Evolutionary conservation across 1,140 invertebrate species (phyloP), one percentile per base, ranked within the genome.

Genomic region (Ganaspis sp.): DNA sequence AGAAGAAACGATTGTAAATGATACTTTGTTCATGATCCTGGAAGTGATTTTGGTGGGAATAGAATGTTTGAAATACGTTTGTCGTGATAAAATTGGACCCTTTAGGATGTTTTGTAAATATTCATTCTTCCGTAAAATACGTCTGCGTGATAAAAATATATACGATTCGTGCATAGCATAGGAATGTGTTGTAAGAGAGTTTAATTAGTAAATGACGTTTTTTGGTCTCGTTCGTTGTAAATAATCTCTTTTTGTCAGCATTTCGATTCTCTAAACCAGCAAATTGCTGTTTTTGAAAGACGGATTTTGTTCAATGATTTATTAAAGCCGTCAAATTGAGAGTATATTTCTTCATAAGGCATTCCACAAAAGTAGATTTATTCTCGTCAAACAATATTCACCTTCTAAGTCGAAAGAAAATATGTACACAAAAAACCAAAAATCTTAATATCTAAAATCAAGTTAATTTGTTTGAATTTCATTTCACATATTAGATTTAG

Each of bases 181-280:
- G 58, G 26, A 64, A n/a, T 64, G 58, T 29, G 23, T 64, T 64
- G 3, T 15, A 64, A 64, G 15, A 64, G 26, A 64, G 26, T 64
- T 29, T 23, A 29, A 64, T 29, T 15, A 26, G 26, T 64, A 64
- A 64, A 64, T 49, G 45, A 64, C n/a, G 29, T 5, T n/a, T 15
- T 64, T 64, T 64, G 58, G 58, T 64, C 58, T 64, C 15, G 11
- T 64, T 64, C 58, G 58, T 64, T 64, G 11, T 64, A 64, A n/a
- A n/a, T n/a, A 29, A 64, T 64, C 15, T 12, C n/a, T 34, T n/a
- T 64, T 64, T 29, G n/a, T n/a, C 5, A 15, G 9, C n/a, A n/a
- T n/a, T 29, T 64, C 11, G 12, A 5, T 64, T 64, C 29, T n/a
- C 11, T 64, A 34, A 49, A 49, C 17, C n/a, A 49, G 45, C 21